phyloP scores from a whole-genome alignment of 2,888 invertebrate genomes.

The Synergus gifuensis region DNA sequence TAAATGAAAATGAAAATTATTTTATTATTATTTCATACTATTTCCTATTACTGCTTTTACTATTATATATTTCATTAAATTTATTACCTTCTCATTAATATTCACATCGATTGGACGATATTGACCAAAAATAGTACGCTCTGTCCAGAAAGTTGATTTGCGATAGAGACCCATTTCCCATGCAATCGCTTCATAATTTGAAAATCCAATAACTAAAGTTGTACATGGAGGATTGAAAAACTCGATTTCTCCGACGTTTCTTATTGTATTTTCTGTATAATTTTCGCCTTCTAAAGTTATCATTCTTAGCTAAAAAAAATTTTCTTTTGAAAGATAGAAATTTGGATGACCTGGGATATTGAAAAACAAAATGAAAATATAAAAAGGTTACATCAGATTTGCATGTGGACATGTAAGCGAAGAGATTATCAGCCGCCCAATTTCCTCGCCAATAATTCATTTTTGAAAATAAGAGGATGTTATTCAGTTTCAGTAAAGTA shows the following conservation, averaged over 20 bases:
- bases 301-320: background rate
- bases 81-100: constrained; percentile 20
- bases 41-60: background rate
- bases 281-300: background rate
- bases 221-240: constrained; percentile 2
- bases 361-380: background rate
- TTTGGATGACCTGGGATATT: background rate
- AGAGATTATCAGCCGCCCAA: constrained; percentile 10
- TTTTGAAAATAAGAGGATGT: background rate
- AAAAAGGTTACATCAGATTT: constrained; percentile 5
- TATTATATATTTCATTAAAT: background rate
- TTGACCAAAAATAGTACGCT: background rate
- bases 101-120: background rate
- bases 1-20: background rate
- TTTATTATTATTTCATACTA: too few species aligned
- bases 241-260: background rate
- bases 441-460: constrained; percentile 23
- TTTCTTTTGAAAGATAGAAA: background rate
- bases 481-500: background rate
- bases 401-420: background rate
- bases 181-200: background rate
- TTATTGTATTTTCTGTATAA: constrained; percentile 9
- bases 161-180: constrained; percentile 7
- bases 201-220: constrained; percentile 10
- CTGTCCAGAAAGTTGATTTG: background rate